phyloP scores from a whole-genome alignment of 2,113 vertebrate genomes.

The Rhinogobius similis region DNA sequence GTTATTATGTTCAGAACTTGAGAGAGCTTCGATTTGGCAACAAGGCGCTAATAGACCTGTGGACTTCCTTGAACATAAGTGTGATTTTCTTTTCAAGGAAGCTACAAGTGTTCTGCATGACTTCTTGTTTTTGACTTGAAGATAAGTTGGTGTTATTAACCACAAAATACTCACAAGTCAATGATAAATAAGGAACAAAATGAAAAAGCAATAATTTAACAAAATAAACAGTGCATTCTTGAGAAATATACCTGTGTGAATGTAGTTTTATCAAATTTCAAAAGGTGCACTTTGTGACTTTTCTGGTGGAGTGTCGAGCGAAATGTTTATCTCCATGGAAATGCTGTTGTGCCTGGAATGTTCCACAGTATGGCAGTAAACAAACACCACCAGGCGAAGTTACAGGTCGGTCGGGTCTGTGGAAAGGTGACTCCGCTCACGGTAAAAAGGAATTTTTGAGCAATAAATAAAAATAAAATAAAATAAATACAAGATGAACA shows the following conservation, averaged over 20 bases:
- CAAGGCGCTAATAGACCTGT: neutral
- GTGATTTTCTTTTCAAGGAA: slow-evolving; percentile 9
- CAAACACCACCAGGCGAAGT: neutral
- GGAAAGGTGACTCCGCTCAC: neutral
- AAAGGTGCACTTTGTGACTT: no score
- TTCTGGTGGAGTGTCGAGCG: no score
- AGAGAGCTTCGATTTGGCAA: neutral
- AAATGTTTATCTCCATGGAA: neutral
- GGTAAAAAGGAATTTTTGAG: no score
- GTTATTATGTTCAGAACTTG: neutral
- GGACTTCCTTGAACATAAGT: slow-evolving; percentile 11
- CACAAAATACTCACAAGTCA: neutral
- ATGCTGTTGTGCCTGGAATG: neutral
- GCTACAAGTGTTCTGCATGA: neutral
- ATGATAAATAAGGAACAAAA: neutral
- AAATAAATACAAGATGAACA: no score
- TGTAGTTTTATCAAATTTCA: no score
- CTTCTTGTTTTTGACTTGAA: neutral
- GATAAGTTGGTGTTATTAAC: neutral
- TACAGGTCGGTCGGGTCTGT: neutral
- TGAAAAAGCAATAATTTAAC: neutral
- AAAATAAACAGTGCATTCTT: no score
- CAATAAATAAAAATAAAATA: no score
- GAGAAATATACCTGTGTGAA: no score
- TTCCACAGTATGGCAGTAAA: neutral